Evolutionary conservation across 2,113 vertebrate species (phyloP), one percentile per base, ranked within the genome.

Genomic region (Indicator maculatus): DNA sequence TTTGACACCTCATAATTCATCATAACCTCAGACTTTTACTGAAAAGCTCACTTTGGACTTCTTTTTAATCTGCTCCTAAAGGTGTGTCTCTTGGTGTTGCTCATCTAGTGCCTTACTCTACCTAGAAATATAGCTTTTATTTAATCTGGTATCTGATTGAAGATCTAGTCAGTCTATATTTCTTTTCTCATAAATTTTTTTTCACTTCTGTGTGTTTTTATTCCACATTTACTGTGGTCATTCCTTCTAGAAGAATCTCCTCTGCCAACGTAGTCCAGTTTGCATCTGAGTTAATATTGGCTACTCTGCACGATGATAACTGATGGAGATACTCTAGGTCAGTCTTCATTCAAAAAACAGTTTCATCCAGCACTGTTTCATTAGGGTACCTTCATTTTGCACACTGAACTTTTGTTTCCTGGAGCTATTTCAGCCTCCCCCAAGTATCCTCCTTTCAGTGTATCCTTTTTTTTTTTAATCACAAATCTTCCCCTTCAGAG

Each of bases 51-150:
- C 61, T 90, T 44, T 73, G 67, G 93, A n/a, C 77, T 52, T 89
- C 23, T 79, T 91, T 93, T 95, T 69, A n/a, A 90, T 94, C 83
- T 77, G 5, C 69, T 94, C 23, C 66, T 83, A 18, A 60, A 64
- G 64, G 72, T 88, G 38, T 64, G 11, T 78, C 61, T 74, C 0
- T 2, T 47, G 45, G 28, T 83, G 6, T 83, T 80, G 60, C 60
- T 74, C 88, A 65, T 41, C 60, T 77, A 26, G 19, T 83, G 82
- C 45, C 41, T 90, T 31, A 5, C 59, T 71, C 38, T 52, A 61
- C n/a, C 72, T 93, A 39, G 90, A 95, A 90, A 78, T 90, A 47
- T 0, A 71, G 38, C 80, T 83, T 41, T 86, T 6, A 38, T 76
- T 91, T 91, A 90, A 12, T 14, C 39, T 84, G 50, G 30, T 80